Conservation (phyloP, 2,888 invertebrate species). For the Ormyrus labotus region DNA sequence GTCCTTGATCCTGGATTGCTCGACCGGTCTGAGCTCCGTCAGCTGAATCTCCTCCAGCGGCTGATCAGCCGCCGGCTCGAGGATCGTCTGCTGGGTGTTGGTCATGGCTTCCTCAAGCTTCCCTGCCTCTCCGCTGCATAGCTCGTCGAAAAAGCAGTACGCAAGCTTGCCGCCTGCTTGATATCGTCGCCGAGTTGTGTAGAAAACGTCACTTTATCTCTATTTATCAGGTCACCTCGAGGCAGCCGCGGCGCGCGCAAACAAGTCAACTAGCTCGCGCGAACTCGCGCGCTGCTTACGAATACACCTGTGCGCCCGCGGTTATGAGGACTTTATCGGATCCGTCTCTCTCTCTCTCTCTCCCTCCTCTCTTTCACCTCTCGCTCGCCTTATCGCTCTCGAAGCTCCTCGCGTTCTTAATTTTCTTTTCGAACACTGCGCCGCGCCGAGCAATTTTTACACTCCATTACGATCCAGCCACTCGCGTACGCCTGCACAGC, state of each 20-base stretch:
- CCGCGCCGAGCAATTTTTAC: background rate
- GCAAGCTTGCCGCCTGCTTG: background rate
- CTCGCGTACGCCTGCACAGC: background rate
- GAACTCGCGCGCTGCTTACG: background rate
- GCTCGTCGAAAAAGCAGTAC: background rate
- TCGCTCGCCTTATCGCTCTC: slow-evolving; percentile 35
- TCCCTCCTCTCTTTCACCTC: background rate
- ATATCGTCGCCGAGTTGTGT: slow-evolving; percentile 18
- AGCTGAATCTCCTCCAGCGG: slow-evolving; percentile 69
- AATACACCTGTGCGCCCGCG: slow-evolving; percentile 40
- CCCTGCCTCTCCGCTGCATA: background rate
- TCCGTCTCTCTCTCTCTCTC: slow-evolving; percentile 11
- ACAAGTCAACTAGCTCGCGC: background rate
- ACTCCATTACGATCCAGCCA: slow-evolving; percentile 28
- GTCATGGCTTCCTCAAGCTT: slow-evolving; percentile 34
- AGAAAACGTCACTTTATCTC: slow-evolving; percentile 54
- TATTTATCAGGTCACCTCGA: slow-evolving; percentile 53
- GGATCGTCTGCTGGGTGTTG: slow-evolving; percentile 34
- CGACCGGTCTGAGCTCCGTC: slow-evolving; percentile 72
- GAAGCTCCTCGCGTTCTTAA: slow-evolving; percentile 44
- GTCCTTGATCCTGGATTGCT: slow-evolving; percentile 68
- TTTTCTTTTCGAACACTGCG: slow-evolving; percentile 21
- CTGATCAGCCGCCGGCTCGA: slow-evolving; percentile 62
- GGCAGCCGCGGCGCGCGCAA: slow-evolving; percentile 6
- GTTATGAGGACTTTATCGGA: slow-evolving; percentile 46